Evolutionary conservation across 2,113 vertebrate genomes (phyloP).

Genomic region (Scopus umbretta): DNA sequence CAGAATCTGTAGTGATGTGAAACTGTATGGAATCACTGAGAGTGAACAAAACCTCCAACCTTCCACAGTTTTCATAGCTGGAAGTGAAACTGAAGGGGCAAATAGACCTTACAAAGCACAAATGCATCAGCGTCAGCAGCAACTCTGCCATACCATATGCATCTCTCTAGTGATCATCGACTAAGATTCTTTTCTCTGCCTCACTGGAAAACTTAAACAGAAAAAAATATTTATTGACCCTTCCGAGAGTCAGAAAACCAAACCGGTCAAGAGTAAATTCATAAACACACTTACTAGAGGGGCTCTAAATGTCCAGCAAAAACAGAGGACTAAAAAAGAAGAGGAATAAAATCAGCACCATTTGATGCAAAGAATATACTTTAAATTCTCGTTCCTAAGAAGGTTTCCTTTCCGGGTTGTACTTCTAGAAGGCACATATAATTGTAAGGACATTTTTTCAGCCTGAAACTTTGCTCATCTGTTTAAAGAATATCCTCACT

Average conservation of each 20-base stretch:
- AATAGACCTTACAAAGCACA: neutral
- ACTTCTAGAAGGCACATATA: neutral
- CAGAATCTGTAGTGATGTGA: neutral
- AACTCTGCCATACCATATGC: neutral
- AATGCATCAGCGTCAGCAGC: neutral
- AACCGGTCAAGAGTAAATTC: neutral
- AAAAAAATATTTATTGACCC: neutral
- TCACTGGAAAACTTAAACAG: neutral
- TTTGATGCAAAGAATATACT: neutral
- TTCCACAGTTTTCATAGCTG: neutral
- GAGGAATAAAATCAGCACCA: neutral
- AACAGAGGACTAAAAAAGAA: neutral
- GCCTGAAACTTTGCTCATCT: constrained; percentile 6
- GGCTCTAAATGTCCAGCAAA: neutral
- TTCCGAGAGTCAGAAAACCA: neutral
- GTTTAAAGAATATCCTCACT: constrained; percentile 23
- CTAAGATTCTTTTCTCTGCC: neutral
- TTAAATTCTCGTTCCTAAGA: neutral
- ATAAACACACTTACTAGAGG: neutral
- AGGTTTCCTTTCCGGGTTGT: neutral
- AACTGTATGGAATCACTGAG: neutral
- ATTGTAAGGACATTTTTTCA: neutral
- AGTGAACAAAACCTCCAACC: neutral
- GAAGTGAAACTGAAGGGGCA: neutral
- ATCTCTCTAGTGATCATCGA: neutral